Evolutionary conservation across 2,888 invertebrate genomes (phyloP).

Genomic region (Lithophane socia): DNA sequence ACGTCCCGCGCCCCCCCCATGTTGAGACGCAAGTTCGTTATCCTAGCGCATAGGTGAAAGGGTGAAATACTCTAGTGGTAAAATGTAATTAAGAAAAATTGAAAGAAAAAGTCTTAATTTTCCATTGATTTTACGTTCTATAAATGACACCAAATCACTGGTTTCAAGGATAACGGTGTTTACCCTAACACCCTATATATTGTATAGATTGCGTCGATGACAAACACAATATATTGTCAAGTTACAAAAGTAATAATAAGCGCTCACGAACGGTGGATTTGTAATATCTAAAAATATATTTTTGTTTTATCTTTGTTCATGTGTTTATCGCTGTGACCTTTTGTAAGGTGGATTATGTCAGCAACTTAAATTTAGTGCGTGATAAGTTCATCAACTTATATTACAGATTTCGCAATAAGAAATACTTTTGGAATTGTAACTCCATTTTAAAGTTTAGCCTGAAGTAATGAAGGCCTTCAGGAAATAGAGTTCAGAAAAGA

Average conservation of each 20-base stretch:
- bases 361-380: slow-evolving; percentile 21
- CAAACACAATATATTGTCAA: background rate
- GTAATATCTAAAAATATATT: slow-evolving; percentile 37
- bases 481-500: too few relatives aligned
- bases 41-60: too few relatives aligned
- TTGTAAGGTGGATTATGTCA: slow-evolving; percentile 25
- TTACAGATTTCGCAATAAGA: slow-evolving; percentile 1
- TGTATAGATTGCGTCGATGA: background rate
- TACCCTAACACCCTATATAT: too few relatives aligned
- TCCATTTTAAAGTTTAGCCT: background rate
- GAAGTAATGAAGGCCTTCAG: too few relatives aligned
- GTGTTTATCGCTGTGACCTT: slow-evolving; percentile 26
- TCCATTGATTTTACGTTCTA: too few relatives aligned
- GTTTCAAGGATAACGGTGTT: too few relatives aligned
- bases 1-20: too few relatives aligned
- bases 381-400: slow-evolving; percentile 14
- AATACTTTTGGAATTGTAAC: background rate
- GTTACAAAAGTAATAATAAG: slow-evolving; percentile 1
- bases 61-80: too few relatives aligned
- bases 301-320: slow-evolving; percentile 12
- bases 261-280: background rate
- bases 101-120: too few relatives aligned
- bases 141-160: too few relatives aligned
- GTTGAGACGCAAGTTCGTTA: too few relatives aligned
- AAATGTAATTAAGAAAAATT: too few relatives aligned